phyloP scores from a whole-genome alignment of 92 coral and sea anemone genomes.

The Parazoanthus atlanticus region DNA sequence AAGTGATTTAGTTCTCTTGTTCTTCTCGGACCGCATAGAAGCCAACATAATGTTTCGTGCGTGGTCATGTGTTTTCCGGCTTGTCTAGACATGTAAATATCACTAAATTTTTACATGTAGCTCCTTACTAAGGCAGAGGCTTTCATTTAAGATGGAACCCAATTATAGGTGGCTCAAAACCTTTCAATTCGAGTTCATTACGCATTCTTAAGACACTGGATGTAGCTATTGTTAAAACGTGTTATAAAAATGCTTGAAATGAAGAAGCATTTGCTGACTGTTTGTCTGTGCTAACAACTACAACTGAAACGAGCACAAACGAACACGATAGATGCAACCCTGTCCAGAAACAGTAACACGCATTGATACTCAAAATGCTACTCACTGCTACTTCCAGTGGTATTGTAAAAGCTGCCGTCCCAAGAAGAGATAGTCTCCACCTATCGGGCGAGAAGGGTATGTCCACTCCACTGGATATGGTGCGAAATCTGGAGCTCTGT shows the following conservation, averaged over 20 bases:
- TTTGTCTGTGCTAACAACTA: background rate
- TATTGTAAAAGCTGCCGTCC: conserved; percentile 20
- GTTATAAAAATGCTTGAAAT: background rate
- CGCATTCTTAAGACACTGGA: no score
- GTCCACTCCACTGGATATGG: conserved; percentile 59
- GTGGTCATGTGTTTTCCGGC: no score
- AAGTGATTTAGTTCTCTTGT: no score
- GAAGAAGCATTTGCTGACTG: background rate
- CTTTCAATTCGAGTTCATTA: no score
- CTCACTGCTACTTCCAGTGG: conserved; percentile 32
- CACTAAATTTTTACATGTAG: no score
- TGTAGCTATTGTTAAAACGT: background rate
- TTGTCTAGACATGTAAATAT: no score
- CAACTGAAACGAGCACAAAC: background rate
- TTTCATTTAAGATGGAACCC: no score
- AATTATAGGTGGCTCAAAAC: no score
- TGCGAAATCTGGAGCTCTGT: conserved; percentile 49
- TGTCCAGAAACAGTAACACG: background rate
- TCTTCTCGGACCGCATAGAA: no score
- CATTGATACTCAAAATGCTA: background rate
- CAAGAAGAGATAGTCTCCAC: conserved; percentile 48
- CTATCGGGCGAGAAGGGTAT: conserved; percentile 40
- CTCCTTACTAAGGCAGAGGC: no score
- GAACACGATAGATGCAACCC: background rate
- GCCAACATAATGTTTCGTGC: no score